Evolutionary conservation across 2,888 invertebrate species (phyloP).

Genomic region (Drosophila anceps): DNA sequence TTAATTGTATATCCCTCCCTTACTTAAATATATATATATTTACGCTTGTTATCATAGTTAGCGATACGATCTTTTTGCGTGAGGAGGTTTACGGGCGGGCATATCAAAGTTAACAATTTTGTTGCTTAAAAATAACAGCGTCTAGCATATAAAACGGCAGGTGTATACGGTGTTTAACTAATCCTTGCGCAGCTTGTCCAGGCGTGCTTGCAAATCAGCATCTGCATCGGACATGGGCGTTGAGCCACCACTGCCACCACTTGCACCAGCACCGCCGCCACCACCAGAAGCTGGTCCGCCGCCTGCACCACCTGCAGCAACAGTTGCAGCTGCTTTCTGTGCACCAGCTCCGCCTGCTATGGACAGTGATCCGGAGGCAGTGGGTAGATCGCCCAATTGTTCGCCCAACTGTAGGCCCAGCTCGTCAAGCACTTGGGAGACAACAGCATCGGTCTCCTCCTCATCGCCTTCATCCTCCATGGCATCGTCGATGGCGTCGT

Average conservation of each 20-base stretch:
- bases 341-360: slow-evolving; percentile 88
- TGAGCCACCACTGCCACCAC: slow-evolving; percentile 85
- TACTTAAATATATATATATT: slow-evolving; percentile 56
- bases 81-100: slow-evolving; percentile 20
- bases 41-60: slow-evolving; percentile 60
- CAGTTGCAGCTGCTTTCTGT: slow-evolving; percentile 88
- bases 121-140: slow-evolving; percentile 43
- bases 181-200: slow-evolving; percentile 93
- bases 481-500: slow-evolving; percentile 99
- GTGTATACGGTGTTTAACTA: slow-evolving; percentile 37
- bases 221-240: slow-evolving; percentile 92
- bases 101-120: slow-evolving; percentile 50
- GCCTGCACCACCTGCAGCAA: slow-evolving; percentile 85
- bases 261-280: slow-evolving; percentile 82
- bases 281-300: slow-evolving; percentile 80
- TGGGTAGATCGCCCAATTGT: slow-evolving; percentile 94
- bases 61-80: slow-evolving; percentile 17
- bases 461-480: slow-evolving; percentile 99
- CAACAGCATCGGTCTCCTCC: slow-evolving; percentile 98
- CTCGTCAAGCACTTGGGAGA: slow-evolving; percentile 98
- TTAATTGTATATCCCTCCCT: slow-evolving; percentile 38
- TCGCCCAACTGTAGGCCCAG: slow-evolving; percentile 97
- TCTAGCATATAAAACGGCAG: slow-evolving; percentile 43
- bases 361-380: slow-evolving; percentile 87
- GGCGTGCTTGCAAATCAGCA: slow-evolving; percentile 97